Evolutionary conservation across 2,888 invertebrate genomes (phyloP).

Genomic region (Athetis lepigone): DNA sequence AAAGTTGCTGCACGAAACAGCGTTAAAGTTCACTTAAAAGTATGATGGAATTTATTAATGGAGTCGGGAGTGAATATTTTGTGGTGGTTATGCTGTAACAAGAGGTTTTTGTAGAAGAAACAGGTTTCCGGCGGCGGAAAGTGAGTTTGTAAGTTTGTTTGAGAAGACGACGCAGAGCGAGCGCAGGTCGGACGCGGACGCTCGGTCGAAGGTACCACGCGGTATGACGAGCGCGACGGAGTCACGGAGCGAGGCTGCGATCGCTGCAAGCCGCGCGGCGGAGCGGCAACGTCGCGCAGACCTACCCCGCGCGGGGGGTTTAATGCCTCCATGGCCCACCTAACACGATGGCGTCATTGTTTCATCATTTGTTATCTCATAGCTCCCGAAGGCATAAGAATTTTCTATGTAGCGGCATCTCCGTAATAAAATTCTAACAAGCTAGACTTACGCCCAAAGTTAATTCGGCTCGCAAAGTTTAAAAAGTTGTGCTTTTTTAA

Average conservation of each 20-base stretch:
- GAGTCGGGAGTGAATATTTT: slow-evolving; percentile 70
- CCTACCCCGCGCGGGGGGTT: slow-evolving; percentile 74
- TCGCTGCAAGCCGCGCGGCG: slow-evolving; percentile 67
- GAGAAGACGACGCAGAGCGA: slow-evolving; percentile 70
- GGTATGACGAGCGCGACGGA: slow-evolving; percentile 69
- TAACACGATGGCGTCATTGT: slow-evolving; percentile 79
- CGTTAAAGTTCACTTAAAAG: slow-evolving; percentile 68
- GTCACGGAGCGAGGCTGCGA: slow-evolving; percentile 45
- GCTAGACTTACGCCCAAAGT: slow-evolving; percentile 39
- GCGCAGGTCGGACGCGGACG: slow-evolving; percentile 73
- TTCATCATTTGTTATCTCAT: slow-evolving; percentile 81
- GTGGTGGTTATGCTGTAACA: slow-evolving; percentile 69
- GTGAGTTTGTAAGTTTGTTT: slow-evolving; percentile 84
- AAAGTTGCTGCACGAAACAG: slow-evolving; percentile 72
- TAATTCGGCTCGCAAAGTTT: slow-evolving; percentile 22
- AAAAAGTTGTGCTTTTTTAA: slow-evolving; percentile 31
- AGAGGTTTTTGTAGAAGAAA: slow-evolving; percentile 74
- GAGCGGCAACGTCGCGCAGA: slow-evolving; percentile 80
- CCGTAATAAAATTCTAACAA: slow-evolving; percentile 46
- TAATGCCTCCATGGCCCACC: slow-evolving; percentile 72
- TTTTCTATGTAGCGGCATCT: slow-evolving; percentile 50
- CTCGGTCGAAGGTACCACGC: slow-evolving; percentile 79
- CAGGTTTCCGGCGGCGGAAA: slow-evolving; percentile 82
- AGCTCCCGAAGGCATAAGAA: slow-evolving; percentile 73
- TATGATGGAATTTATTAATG: slow-evolving; percentile 64